Percentiles rank a stretch among this genome's conserved stretches.
These are phyloP conservation scores for Nannoperca australis DNA, from an alignment of 2,797 vertebrate species.

Conservation along the genomic window DNA sequence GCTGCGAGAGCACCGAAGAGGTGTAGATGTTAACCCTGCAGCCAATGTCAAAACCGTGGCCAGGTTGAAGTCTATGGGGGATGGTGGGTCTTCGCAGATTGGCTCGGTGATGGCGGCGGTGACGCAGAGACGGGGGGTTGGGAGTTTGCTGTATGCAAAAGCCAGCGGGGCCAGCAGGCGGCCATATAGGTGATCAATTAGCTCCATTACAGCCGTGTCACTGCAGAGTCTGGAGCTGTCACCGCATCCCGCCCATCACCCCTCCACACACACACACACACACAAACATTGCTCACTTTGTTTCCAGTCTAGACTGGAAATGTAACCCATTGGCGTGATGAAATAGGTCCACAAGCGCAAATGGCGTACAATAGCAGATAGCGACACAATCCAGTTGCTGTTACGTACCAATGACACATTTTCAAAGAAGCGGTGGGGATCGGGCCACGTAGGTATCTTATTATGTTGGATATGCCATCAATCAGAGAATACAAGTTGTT, in stretches of 20 bases:
- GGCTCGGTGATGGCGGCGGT: slow-evolving; percentile 81
- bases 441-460: slow-evolving; percentile 6
- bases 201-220: slow-evolving; percentile 90
- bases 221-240: slow-evolving; percentile 86
- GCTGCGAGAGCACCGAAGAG: background rate
- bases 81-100: slow-evolving; percentile 74
- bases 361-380: slow-evolving; percentile 14
- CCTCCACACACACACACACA: slow-evolving; percentile 51
- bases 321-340: slow-evolving; percentile 28
- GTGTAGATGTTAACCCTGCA: slow-evolving; percentile 52
- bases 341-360: slow-evolving; percentile 39
- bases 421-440: slow-evolving; percentile 10
- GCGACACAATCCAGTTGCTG: slow-evolving; percentile 9
- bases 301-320: slow-evolving; percentile 70
- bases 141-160: slow-evolving; percentile 87
- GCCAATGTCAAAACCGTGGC: slow-evolving; percentile 84
- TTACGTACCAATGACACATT: slow-evolving; percentile 19
- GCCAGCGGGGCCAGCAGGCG: slow-evolving; percentile 82
- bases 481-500: slow-evolving; percentile 50
- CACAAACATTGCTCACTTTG: slow-evolving; percentile 49
- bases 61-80: slow-evolving; percentile 88
- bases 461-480: slow-evolving; percentile 35
- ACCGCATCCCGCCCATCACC: slow-evolving; percentile 82
- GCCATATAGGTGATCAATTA: slow-evolving; percentile 91
- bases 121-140: slow-evolving; percentile 84